Evolutionary conservation across 2,888 invertebrate species (phyloP), one percentile per base, ranked within the genome.

Genomic region (Cabera pusaria): DNA sequence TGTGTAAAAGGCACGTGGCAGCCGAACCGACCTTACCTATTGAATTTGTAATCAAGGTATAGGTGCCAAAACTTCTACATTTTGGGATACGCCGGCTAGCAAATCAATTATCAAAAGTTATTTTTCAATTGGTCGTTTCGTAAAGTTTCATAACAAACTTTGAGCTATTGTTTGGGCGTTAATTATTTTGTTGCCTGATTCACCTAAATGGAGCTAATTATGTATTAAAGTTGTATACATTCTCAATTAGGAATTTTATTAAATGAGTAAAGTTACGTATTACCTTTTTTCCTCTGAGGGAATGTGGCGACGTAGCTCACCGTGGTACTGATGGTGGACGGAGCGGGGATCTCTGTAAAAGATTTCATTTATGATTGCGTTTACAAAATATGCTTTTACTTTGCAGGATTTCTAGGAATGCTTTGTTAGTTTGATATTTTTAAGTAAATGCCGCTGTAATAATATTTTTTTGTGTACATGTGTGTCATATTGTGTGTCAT

Each of bases 291-390:
- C 72, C 87, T 91, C 48, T 91, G 84, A 24, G 91, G 88, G 52
- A 90, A 85, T 35, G 92, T 91, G 23, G 90, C 90, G 14, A 90
- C 85, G 61, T 91, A 90, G 66, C 87, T 88, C 23, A 89, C 79
- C 25, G 87, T 83, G 16, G 90, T 91, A 44, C 91, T 91, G 18
- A 92, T 92, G 46, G 95, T 95, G 14, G 95, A 95, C 17, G 96
- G 96, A 10, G 95, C 94, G 23, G 96, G 95, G 80, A 96, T 95
- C 92, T 96, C 96, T 96, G 90, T 17, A 72, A 86, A 59, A 62
- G 43, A 53, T 33, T 27, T 20, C 4, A 18, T 19, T 34, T 33
- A 26, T 23, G 10, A 27, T 9, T 19, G 24, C 14, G 19, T 29
- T 35, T 21, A 9, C 10, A 35, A 32, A 27, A 38, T 31, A 26